phyloP scores from a whole-genome alignment of 2,113 vertebrate genomes.

The Cyanoramphus novaezelandiae region DNA sequence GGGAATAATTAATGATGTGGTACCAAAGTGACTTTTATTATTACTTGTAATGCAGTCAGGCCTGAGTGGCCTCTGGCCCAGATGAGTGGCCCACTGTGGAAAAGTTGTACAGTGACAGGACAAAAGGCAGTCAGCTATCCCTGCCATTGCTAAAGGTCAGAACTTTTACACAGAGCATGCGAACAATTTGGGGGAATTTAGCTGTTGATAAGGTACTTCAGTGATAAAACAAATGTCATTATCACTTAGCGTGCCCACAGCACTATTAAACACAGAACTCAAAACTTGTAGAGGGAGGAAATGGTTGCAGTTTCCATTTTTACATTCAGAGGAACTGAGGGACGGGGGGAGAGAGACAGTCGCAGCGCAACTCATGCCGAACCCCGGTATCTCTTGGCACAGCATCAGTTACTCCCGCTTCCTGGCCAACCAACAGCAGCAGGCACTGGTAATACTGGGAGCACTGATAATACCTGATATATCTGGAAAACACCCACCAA shows the following conservation, averaged over 20 bases:
- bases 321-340: not conserved
- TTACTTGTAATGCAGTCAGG: not conserved
- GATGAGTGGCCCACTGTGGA: not conserved
- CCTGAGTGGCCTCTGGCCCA: not conserved
- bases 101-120: not conserved
- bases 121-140: not conserved
- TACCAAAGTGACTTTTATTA: not conserved
- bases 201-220: not conserved
- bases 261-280: not conserved
- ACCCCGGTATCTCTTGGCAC: not conserved
- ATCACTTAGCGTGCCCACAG: not conserved
- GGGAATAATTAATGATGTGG: not conserved
- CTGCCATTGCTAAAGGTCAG: not conserved
- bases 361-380: not conserved
- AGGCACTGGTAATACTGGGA: not conserved
- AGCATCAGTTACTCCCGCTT: fast-evolving
- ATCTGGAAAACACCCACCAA: not conserved
- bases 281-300: not conserved
- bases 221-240: not conserved
- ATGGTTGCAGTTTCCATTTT: not conserved
- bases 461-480: not conserved
- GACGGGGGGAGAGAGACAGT: not conserved
- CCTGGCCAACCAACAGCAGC: not conserved
- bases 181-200: not conserved
- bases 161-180: not conserved